Evolutionary conservation across 2,888 invertebrate genomes (phyloP).

Genomic region (Epirrita christyi): DNA sequence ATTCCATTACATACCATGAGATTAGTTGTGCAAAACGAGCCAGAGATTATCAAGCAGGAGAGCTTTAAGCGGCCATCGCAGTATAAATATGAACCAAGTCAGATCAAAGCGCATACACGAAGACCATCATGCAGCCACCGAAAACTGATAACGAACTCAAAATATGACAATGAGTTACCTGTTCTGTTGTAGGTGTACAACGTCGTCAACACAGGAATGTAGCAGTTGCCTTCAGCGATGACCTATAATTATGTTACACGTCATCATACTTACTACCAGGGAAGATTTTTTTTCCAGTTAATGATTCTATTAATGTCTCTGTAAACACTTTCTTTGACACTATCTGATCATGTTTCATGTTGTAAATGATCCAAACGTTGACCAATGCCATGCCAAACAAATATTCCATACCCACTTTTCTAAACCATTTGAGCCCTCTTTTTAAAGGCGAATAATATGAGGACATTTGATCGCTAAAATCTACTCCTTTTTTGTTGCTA

Average conservation of each 20-base stretch:
- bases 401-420: slow-evolving; percentile 34
- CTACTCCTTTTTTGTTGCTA: slow-evolving; percentile 35
- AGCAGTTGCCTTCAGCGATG: slow-evolving; percentile 27
- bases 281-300: slow-evolving; percentile 24
- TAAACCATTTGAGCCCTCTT: slow-evolving; percentile 37
- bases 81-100: no score
- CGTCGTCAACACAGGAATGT: slow-evolving; percentile 27
- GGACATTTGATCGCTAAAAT: slow-evolving; percentile 37
- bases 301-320: slow-evolving; percentile 28
- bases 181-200: slow-evolving; percentile 25
- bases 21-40: slow-evolving; percentile 23
- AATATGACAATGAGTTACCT: slow-evolving; percentile 27
- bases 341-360: slow-evolving; percentile 16
- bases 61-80: no score
- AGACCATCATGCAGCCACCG: slow-evolving; percentile 26
- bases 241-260: slow-evolving; percentile 27
- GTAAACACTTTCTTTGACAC: slow-evolving; percentile 19
- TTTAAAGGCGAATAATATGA: slow-evolving; percentile 35
- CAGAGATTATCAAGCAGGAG: slow-evolving; percentile 3
- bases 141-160: slow-evolving; percentile 16
- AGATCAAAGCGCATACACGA: slow-evolving; percentile 23
- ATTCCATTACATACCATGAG: slow-evolving; percentile 28
- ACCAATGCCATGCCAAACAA: slow-evolving; percentile 36
- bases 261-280: slow-evolving; percentile 14
- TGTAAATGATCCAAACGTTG: slow-evolving; percentile 15